Evolutionary conservation across 2,888 invertebrate genomes (phyloP).

Genomic region (Petrolisthes cinctipes): DNA sequence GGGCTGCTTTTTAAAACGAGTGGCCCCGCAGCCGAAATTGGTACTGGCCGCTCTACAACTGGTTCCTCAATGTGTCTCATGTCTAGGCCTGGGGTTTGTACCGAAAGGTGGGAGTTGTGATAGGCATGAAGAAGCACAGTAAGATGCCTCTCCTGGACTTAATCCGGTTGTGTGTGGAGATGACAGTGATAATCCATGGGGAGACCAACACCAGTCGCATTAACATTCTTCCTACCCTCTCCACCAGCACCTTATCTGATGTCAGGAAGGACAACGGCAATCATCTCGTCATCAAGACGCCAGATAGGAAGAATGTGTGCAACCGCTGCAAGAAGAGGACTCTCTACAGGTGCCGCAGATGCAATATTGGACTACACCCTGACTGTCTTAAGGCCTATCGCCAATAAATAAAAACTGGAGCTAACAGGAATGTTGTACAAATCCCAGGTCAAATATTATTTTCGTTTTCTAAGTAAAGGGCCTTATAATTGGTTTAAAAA

Average conservation of each 20-base stretch:
- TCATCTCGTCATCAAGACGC: slow-evolving; percentile 4
- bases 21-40: neutral
- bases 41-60: slow-evolving; percentile 23
- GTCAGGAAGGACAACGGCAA: neutral
- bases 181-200: slow-evolving; percentile 3
- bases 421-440: no score
- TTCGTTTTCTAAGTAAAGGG: no score
- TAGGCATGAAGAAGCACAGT: slow-evolving; percentile 10
- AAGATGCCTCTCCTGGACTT: slow-evolving; percentile 23
- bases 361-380: neutral
- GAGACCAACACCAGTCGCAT: neutral
- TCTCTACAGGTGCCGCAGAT: slow-evolving; percentile 10
- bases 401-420: no score
- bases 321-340: slow-evolving; percentile 4
- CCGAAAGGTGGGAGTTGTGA: slow-evolving; percentile 5
- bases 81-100: slow-evolving; percentile 24
- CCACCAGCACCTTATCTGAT: neutral
- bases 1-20: no score
- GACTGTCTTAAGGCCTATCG: no score
- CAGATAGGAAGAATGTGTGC: slow-evolving; percentile 9
- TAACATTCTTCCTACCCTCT: neutral
- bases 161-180: slow-evolving; percentile 16
- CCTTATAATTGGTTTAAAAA: no score
- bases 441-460: no score
- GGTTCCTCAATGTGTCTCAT: slow-evolving; percentile 12